Evolutionary conservation across 2,113 vertebrate genomes (phyloP), one percentile per base, ranked within the genome.

Genomic region (Trinectes maculatus): DNA sequence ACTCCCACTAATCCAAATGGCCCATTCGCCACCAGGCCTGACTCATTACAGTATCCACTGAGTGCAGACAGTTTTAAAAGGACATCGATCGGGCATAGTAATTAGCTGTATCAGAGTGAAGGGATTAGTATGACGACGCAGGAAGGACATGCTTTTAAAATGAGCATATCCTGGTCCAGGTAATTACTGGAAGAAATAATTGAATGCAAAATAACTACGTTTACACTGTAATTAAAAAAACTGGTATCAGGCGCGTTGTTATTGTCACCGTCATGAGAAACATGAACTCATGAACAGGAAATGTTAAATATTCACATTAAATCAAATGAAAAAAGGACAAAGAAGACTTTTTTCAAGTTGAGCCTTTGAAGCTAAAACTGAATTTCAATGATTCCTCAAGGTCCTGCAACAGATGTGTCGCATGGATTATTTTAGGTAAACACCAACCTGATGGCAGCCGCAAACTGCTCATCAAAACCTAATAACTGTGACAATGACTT

Each of bases 1-100:
- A 77, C 77, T 71, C 77, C 62, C 55, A 82, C 78, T 21, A 53
- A 31, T 79, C 57, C 83, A 87, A 80, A 85, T 87, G 85, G 80
- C 55, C 44, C 42, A 43, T 61, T 80, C 64, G 63, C 71, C 69
- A 80, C 12, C 3, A 1, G 64, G 55, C 12, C 68, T 83, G 80
- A 69, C 71, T 85, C 83, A 85, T 83, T 79, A 63, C 63, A 53
- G 60, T 19, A 65, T 44, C 57, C 53, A 57, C 42, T 74, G 25
- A 67, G 64, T 51, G 47, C 21, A 77, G 24, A 64, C 31, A 48
- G 53, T 53, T 64, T 62, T 74, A 79, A 52, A 61, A 53, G 40
- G 39, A 62, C 51, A 56, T 42, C 19, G 36, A 82, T 71, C 39
- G 59, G 57, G 54, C 31, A 31, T 10, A 22, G 44, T 62, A 2